These are phyloP conservation scores for Aselliscus stoliczkanus DNA, from an alignment of 2,797 vertebrate genomes.

Conservation along the genomic window DNA sequence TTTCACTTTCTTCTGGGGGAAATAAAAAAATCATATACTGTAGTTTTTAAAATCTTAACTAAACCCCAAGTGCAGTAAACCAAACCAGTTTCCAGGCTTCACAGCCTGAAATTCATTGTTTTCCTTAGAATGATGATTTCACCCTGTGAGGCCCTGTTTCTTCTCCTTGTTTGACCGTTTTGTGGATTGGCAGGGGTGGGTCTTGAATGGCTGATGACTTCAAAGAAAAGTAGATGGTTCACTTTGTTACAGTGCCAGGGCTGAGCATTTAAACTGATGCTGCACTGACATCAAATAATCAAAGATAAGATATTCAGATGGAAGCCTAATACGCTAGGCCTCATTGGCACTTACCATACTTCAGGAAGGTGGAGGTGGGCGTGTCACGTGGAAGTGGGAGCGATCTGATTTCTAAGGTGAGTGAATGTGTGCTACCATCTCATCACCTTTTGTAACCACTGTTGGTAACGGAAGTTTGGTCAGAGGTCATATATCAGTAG, in stretches of 20 bases:
- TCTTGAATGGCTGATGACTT: neutral
- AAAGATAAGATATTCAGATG: neutral
- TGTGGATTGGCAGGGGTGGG: neutral
- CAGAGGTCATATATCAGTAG: neutral
- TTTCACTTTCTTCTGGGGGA: conserved; percentile 1
- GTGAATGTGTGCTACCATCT: neutral
- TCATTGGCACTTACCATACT: neutral
- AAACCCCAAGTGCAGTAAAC: neutral
- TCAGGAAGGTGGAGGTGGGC: neutral
- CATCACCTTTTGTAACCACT: neutral
- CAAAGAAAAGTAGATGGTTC: neutral
- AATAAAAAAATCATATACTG: neutral
- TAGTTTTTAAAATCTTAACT: neutral
- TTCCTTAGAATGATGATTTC: neutral
- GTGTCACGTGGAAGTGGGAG: neutral
- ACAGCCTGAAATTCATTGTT: neutral
- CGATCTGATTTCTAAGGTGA: neutral
- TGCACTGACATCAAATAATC: neutral
- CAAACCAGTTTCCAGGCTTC: neutral
- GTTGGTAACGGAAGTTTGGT: neutral
- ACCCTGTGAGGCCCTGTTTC: neutral
- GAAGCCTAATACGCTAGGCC: neutral
- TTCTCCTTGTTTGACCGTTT: neutral
- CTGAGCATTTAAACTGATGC: neutral
- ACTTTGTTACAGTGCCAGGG: neutral